Percentiles rank a stretch among this genome's conserved stretches.
Evolutionary conservation across 2,888 invertebrate species (phyloP).

Genomic region (Lymantria monacha): DNA sequence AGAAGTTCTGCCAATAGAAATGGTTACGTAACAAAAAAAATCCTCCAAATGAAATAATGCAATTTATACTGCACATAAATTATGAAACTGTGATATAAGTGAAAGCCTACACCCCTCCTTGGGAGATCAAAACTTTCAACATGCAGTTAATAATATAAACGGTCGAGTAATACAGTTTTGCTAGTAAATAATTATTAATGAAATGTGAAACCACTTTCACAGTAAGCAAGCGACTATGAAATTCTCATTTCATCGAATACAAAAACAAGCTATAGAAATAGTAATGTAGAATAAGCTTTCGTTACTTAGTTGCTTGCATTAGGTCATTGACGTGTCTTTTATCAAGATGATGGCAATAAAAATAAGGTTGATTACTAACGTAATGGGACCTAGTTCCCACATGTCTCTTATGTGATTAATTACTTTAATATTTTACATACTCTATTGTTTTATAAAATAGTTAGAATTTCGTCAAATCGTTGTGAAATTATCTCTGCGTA

Average conservation of each 20-base stretch:
- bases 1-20: conserved; percentile 24
- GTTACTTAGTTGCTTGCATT: conserved; percentile 11
- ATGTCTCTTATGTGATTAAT: conserved; percentile 16
- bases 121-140: conserved; percentile 14
- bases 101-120: conserved; percentile 20
- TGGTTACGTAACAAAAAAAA: conserved; percentile 15
- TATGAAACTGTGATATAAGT: conserved; percentile 4
- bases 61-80: conserved; percentile 3
- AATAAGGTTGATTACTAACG: conserved; percentile 20
- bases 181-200: conserved; percentile 22
- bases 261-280: conserved; percentile 8
- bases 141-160: conserved; percentile 7
- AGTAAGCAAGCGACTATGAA: conserved; percentile 6
- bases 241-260: conserved; percentile 12
- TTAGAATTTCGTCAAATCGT: conserved; percentile 13
- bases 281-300: conserved; percentile 7
- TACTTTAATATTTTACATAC: conserved; percentile 22
- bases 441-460: conserved; percentile 25
- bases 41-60: conserved; percentile 7
- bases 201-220: conserved; percentile 32
- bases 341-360: conserved; percentile 14
- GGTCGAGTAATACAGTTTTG: conserved; percentile 9
- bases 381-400: conserved; percentile 28
- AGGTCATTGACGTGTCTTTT: conserved; percentile 30
- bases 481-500: conserved; percentile 1